Conservation (phyloP, 2,113 vertebrate genomes). For the Paraplagusia blochii region DNA sequence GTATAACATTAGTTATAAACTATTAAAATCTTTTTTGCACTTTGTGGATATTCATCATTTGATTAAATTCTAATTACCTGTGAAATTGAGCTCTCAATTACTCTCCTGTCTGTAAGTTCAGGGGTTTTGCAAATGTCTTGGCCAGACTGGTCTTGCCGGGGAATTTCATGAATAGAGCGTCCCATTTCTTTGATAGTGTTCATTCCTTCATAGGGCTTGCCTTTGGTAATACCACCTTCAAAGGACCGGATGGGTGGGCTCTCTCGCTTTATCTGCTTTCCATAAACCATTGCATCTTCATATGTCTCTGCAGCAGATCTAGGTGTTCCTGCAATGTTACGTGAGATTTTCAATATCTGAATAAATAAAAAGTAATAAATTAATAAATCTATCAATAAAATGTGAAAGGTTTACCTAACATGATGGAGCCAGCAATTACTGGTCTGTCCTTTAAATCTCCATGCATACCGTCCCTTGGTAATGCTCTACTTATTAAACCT, state of each 20-base stretch:
- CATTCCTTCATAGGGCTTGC: conserved; percentile 92
- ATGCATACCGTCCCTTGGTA: conserved; percentile 89
- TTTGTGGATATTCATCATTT: no score
- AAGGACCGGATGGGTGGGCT: conserved; percentile 90
- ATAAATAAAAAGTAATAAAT: background rate
- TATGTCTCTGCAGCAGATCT: conserved; percentile 86
- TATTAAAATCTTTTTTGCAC: no score
- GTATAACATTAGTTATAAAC: background rate
- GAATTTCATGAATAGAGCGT: conserved; percentile 96
- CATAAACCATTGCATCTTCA: conserved; percentile 92
- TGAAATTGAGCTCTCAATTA: conserved; percentile 89
- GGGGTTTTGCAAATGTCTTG: conserved; percentile 92
- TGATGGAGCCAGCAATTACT: conserved; percentile 91
- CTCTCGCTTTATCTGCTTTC: conserved; percentile 94
- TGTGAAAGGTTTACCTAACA: conserved; percentile 84
- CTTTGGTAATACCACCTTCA: conserved; percentile 93
- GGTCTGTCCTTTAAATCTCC: conserved; percentile 90
- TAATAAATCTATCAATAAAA: background rate
- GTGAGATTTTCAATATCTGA: background rate
- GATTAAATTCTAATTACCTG: conserved; percentile 76
- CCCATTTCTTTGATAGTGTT: conserved; percentile 98
- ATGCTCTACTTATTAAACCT: conserved; percentile 93
- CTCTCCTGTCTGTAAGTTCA: conserved; percentile 81
- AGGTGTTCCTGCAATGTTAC: conserved; percentile 83
- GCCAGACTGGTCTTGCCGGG: conserved; percentile 85